Conservation (phyloP, 2,888 invertebrate species). For the Troglohyphantes excavatus region DNA sequence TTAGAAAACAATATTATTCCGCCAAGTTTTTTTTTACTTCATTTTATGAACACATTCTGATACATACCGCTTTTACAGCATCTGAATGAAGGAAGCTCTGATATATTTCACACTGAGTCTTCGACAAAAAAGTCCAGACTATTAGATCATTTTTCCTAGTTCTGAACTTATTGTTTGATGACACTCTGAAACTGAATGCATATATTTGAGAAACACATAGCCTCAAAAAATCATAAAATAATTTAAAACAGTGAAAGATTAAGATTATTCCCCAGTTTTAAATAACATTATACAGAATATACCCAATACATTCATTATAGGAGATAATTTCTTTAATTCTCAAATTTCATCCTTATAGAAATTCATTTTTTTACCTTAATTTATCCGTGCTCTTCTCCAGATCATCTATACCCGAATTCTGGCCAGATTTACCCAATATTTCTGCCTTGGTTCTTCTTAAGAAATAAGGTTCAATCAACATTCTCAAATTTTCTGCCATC, state of each 20-base stretch:
- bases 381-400: slow-evolving; percentile 37
- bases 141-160: slow-evolving; percentile 82
- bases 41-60: no score
- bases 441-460: slow-evolving; percentile 83
- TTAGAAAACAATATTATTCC: no score
- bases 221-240: background rate
- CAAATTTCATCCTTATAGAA: no score
- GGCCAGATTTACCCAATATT: slow-evolving; percentile 79
- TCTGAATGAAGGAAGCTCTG: slow-evolving; percentile 82
- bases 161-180: slow-evolving; percentile 19
- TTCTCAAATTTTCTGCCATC: slow-evolving; percentile 82
- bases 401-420: slow-evolving; percentile 26
- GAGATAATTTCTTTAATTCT: no score
- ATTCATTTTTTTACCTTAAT: slow-evolving; percentile 48
- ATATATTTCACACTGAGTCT: slow-evolving; percentile 83
- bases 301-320: no score
- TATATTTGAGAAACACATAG: no score
- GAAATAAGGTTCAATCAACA: slow-evolving; percentile 83
- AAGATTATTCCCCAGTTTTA: no score
- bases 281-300: no score
- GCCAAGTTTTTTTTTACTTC: no score
- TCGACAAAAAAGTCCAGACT: slow-evolving; percentile 83
- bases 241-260: no score
- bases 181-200: slow-evolving; percentile 14
- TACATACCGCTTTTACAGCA: slow-evolving; percentile 83